Conservation (phyloP, 2,113 vertebrate species). For the Serilophus lunatus region DNA sequence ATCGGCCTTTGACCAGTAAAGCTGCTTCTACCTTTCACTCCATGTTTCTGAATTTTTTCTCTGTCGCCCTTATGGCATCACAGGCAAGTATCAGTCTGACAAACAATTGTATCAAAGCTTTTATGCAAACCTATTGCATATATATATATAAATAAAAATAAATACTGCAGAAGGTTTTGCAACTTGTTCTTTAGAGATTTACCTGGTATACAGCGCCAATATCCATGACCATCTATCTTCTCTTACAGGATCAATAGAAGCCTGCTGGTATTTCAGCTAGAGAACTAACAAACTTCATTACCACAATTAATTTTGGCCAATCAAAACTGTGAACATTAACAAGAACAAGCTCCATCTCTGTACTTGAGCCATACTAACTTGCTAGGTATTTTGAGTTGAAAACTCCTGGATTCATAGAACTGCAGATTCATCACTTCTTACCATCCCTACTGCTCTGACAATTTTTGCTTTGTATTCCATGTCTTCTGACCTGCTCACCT, state of each 20-base stretch:
- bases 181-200: neutral
- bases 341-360: neutral
- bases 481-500: neutral
- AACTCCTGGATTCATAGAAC: neutral
- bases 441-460: neutral
- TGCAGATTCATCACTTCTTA: neutral
- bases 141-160: neutral
- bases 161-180: neutral
- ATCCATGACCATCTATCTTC: neutral
- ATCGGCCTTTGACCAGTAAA: too few relatives aligned
- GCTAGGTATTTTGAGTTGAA: neutral
- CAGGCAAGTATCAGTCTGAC: neutral
- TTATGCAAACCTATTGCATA: neutral
- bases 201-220: neutral
- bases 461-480: neutral
- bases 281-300: neutral
- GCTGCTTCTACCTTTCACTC: too few relatives aligned
- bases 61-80: too few relatives aligned
- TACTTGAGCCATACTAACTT: neutral
- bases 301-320: neutral
- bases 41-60: too few relatives aligned
- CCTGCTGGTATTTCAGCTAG: neutral
- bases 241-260: neutral
- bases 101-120: neutral
- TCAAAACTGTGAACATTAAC: neutral